Percentiles rank a stretch among this genome's conserved stretches.
Conservation (phyloP, 2,888 invertebrate species). For the Rotaria magnacalcarata region DNA sequence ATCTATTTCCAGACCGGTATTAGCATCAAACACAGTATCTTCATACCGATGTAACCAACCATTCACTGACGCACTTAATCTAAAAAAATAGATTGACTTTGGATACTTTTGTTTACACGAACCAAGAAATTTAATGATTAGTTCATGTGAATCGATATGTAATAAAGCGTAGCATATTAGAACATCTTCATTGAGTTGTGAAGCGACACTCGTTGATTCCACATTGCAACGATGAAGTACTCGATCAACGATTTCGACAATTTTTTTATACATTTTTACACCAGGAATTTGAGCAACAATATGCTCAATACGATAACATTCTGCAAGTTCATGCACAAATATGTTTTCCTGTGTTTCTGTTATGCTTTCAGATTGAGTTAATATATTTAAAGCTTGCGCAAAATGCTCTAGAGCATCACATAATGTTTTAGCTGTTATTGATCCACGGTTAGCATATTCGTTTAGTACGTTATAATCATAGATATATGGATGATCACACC, state of each 20-base stretch:
- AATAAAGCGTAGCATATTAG: constrained; percentile 21
- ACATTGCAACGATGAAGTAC: too few relatives aligned
- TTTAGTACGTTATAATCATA: constrained; percentile 31
- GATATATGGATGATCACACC: too few relatives aligned
- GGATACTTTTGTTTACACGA: constrained; percentile 21
- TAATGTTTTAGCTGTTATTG: constrained; percentile 33
- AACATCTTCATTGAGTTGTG: background rate
- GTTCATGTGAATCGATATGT: background rate
- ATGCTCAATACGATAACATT: too few relatives aligned
- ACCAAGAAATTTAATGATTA: background rate
- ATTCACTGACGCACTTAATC: constrained; percentile 17
- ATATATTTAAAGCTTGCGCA: background rate
- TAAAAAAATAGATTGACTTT: background rate
- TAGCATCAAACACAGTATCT: background rate
- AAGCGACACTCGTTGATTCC: too few relatives aligned
- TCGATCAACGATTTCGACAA: too few relatives aligned
- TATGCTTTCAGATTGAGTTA: background rate
- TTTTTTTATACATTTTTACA: too few relatives aligned
- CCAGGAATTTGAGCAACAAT: too few relatives aligned
- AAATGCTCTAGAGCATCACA: background rate
- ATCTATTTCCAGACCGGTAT: constrained; percentile 30
- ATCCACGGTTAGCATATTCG: constrained; percentile 19
- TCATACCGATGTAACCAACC: constrained; percentile 12
- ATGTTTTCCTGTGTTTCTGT: background rate
- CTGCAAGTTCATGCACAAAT: background rate